Evolutionary conservation across 2,797 vertebrate species (phyloP).

Genomic region (Lepus oiostolus): DNA sequence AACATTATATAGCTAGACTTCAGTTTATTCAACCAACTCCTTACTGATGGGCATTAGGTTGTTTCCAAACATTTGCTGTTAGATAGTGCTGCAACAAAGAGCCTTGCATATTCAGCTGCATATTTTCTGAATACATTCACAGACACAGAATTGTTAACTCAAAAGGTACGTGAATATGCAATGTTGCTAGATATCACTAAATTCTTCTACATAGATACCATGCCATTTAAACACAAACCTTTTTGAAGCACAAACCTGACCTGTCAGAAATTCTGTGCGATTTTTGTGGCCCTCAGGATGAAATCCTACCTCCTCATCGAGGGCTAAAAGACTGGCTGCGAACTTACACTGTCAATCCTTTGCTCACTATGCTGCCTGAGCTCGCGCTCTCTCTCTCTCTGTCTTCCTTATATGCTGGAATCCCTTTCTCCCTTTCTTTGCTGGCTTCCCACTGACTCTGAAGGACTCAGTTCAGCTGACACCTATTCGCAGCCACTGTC

Average conservation of each 20-base stretch:
- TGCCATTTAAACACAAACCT: neutral
- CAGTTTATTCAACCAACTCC: neutral
- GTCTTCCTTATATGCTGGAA: neutral
- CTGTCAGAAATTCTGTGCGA: neutral
- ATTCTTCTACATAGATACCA: neutral
- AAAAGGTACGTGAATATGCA: neutral
- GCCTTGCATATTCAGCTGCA: neutral
- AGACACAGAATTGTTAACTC: neutral
- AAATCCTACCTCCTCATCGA: neutral
- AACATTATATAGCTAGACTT: neutral
- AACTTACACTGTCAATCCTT: neutral
- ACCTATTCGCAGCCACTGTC: neutral
- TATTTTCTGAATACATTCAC: neutral
- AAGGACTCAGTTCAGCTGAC: neutral
- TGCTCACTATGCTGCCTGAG: neutral
- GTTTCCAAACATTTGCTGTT: neutral
- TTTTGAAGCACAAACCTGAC: neutral
- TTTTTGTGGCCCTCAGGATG: neutral
- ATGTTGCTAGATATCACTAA: constrained; percentile 1
- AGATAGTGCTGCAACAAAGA: neutral
- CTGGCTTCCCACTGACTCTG: neutral
- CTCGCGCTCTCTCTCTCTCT: neutral
- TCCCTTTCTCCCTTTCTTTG: constrained; percentile 3
- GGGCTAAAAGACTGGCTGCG: neutral
- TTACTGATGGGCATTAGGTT: neutral